Base-by-base conservation (phyloP, 2,888 invertebrate genomes). In the Encarsia formosa region DNA sequence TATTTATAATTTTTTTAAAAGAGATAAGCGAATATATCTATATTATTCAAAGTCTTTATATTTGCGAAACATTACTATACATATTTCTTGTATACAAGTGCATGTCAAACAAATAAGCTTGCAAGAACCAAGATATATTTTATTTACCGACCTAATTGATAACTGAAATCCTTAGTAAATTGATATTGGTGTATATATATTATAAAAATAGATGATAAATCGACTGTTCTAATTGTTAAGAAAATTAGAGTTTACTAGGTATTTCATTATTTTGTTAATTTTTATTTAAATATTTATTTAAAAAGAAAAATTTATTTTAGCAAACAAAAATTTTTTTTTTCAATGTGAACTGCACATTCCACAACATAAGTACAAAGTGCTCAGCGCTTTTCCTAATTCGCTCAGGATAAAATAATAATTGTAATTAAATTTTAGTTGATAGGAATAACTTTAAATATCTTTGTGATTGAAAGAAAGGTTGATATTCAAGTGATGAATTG, bases 281-380 rank as follows among this genome's bases (percentile, higher is more conserved):
- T 20, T 41, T 41, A 24, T 31, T 47, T 43, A n/a, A 37, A 47
- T 45, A 56, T 52, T 40, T 41, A 58, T 53, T 55, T 51, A 54
- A 50, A 47, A 49, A 59, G 43, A 20, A 54, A 52, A 38, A 55
- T 52, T 47, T 49, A 56, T 56, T 54, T 46, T 49, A 39, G 42
- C 37, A 20, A 39, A 35, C 1, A 52, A 40, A 44, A 49, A 45
- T n/a, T n/a, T n/a, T n/a, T n/a, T n/a, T n/a, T n/a, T n/a, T n/a
- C 43, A 46, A 41, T 39, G 57, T 42, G 50, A 50, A 62, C 60
- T 65, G 59, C 62, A 65, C 65, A 65, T 65, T 65, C 62, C 62
- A 64, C 59, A 52, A 31, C 18, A 4, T 60, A 59, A 65, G 66
- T 68, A 65, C 63, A 67, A 67, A 59, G 55, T 47, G 52, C 52